phyloP scores from a whole-genome alignment of 35 echinoderm and acorn worm species.

The Ptychodera flava region DNA sequence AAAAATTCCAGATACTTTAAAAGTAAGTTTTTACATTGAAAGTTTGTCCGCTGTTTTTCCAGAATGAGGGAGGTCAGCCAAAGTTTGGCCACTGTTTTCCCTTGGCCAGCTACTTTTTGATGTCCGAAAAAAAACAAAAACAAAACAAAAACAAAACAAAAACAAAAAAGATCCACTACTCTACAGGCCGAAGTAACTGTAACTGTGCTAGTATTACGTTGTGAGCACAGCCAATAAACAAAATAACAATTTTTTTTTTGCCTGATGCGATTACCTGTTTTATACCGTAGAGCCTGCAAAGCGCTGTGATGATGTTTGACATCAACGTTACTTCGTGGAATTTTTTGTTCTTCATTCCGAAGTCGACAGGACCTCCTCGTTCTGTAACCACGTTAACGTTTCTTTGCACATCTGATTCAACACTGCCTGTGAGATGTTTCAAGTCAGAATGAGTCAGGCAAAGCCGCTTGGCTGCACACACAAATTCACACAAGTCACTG shows the following conservation, averaged over 20 bases:
- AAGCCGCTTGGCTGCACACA: neutral
- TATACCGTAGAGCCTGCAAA: conserved; percentile 6
- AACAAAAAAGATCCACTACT: neutral
- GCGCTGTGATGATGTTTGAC: conserved; percentile 27
- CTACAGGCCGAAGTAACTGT: neutral
- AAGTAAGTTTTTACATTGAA: too few species aligned
- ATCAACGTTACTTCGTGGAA: conserved; percentile 71
- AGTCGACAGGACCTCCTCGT: conserved; percentile 9
- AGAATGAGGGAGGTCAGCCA: too few species aligned
- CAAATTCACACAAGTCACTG: neutral
- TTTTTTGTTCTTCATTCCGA: conserved; percentile 67
- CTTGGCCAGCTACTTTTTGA: neutral
- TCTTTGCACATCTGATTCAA: conserved; percentile 6
- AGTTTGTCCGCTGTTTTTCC: too few species aligned
- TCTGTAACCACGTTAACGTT: conserved; percentile 5
- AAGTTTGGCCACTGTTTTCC: neutral
- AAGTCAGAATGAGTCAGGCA: neutral
- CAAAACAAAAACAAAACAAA: neutral
- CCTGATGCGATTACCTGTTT: conserved; percentile 30
- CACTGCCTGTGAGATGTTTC: neutral
- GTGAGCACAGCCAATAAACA: neutral
- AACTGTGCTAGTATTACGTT: neutral
- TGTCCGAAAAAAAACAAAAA: neutral
- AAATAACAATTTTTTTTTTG: neutral
- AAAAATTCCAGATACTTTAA: too few species aligned